These are phyloP conservation scores for Neocrepidodera transversa DNA, from an alignment of 2,888 invertebrate genomes.

Conservation along the genomic window DNA sequence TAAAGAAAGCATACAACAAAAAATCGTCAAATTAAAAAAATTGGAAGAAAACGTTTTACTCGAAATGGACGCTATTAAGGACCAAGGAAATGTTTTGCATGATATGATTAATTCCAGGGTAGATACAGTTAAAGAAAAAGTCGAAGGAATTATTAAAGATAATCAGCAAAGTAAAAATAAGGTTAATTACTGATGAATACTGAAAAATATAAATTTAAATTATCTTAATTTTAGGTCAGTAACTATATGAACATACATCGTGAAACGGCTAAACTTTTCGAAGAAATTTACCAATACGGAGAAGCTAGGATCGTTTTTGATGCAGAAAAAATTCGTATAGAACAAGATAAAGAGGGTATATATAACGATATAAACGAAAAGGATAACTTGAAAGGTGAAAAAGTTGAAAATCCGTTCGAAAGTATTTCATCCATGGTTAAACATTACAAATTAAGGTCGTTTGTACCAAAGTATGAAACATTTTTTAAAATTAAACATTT, in stretches of 20 bases:
- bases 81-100: conserved; percentile 61
- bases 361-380: conserved; percentile 66
- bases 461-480: conserved; percentile 37
- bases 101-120: conserved; percentile 62
- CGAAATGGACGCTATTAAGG: conserved; percentile 61
- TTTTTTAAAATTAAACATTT: too few species aligned
- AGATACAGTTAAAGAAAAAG: conserved; percentile 60
- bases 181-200: conserved; percentile 11
- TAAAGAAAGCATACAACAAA: conserved; percentile 62
- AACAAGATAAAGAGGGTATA: conserved; percentile 59
- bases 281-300: conserved; percentile 67
- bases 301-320: conserved; percentile 65
- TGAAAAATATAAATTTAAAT: not conserved
- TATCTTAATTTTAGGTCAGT: conserved; percentile 61
- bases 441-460: conserved; percentile 63
- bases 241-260: conserved; percentile 67
- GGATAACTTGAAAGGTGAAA: conserved; percentile 53
- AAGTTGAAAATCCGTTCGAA: conserved; percentile 62
- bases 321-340: conserved; percentile 64
- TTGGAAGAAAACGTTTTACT: conserved; percentile 60
- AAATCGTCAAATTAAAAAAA: conserved; percentile 61
- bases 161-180: conserved; percentile 48
- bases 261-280: conserved; percentile 65
- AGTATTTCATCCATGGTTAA: conserved; percentile 61
- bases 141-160: conserved; percentile 49